A percentile compares a stretch with the other conserved stretches of the same genome.
Evolutionary conservation across 2,888 invertebrate species (phyloP).

Genomic region (Molanna angustata): DNA sequence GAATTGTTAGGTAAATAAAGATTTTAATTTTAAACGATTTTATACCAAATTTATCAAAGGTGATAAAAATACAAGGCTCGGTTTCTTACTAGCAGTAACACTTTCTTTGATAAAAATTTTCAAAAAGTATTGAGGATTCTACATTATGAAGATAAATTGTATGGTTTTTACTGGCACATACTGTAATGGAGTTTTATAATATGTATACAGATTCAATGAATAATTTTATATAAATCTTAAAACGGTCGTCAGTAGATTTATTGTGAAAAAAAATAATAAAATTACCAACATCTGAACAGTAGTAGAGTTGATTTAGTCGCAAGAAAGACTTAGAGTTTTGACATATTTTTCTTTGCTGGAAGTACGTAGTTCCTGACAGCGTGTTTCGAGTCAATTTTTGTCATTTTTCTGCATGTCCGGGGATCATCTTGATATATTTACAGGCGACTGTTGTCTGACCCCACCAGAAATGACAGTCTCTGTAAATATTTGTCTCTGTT

Average conservation of each 20-base stretch:
- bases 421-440: not conserved
- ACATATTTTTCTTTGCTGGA: constrained; percentile 61
- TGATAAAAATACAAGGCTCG: no score
- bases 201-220: constrained; percentile 33
- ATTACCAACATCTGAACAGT: constrained; percentile 28
- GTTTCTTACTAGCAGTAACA: no score
- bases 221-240: constrained; percentile 26
- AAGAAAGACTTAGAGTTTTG: constrained; percentile 59
- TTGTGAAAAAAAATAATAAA: constrained; percentile 17
- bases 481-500: not conserved
- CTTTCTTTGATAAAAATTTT: no score
- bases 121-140: no score
- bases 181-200: constrained; percentile 45
- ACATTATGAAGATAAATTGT: no score
- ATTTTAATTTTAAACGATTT: no score
- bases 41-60: no score
- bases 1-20: no score
- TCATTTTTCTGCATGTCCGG: constrained; percentile 28
- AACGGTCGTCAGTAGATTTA: constrained; percentile 29
- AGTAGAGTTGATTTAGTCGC: constrained; percentile 61
- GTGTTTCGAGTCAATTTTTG: constrained; percentile 31
- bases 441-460: constrained; percentile 4
- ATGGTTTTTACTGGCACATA: not conserved
- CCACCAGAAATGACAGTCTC: constrained; percentile 3
- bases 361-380: constrained; percentile 60